Evolutionary conservation across 2,113 vertebrate genomes (phyloP).

Genomic region (Vanacampus margaritifer): DNA sequence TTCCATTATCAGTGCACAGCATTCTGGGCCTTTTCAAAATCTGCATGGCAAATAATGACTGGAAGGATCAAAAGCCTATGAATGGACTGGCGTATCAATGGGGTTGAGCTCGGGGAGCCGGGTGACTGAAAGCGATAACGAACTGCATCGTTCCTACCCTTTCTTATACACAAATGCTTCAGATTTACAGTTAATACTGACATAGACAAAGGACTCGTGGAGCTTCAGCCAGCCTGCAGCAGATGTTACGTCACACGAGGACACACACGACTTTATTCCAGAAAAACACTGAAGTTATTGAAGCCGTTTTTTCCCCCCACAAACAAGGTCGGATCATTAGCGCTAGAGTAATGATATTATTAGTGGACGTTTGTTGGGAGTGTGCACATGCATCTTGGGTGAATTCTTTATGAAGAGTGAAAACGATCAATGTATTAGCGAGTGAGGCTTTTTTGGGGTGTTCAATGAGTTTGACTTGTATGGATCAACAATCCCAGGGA

Average conservation of each 20-base stretch:
- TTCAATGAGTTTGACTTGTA: constrained; percentile 5
- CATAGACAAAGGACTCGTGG: constrained; percentile 3
- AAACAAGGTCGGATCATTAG: neutral
- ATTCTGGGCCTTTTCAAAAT: constrained; percentile 35
- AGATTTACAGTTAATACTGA: constrained; percentile 9
- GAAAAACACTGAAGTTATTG: neutral
- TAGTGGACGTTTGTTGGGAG: neutral
- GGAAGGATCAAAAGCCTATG: constrained; percentile 56
- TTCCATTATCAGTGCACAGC: constrained; percentile 37
- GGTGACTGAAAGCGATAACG: constrained; percentile 49
- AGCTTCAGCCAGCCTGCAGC: neutral
- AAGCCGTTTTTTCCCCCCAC: neutral
- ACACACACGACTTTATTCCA: neutral
- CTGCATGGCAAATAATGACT: constrained; percentile 52
- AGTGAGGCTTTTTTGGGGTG: neutral
- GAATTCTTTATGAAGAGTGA: neutral
- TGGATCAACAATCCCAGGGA: neutral
- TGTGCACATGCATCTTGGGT: neutral
- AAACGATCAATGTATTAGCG: constrained; percentile 22
- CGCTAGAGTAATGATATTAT: neutral
- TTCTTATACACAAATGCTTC: constrained; percentile 10
- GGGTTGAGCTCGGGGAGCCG: constrained; percentile 48
- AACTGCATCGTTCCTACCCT: constrained; percentile 30
- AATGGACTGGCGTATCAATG: constrained; percentile 35
- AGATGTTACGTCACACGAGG: neutral